Conservation (phyloP, 1,140 invertebrate genomes). For the Zophobas morio region DNA sequence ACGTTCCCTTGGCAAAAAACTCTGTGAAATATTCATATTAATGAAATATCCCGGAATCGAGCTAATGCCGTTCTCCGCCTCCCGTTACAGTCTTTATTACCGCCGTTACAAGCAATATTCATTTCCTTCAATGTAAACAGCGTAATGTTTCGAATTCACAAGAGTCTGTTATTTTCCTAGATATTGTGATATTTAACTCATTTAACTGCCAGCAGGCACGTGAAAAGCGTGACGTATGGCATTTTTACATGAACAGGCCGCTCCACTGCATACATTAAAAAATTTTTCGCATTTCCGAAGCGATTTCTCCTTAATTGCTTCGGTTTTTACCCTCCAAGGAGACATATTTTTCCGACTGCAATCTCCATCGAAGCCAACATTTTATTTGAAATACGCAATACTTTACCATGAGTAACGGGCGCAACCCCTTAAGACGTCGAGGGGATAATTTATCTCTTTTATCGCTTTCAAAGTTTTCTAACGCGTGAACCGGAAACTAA, state of each 20-base stretch:
- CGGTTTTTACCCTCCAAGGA: not conserved
- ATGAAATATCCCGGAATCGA: conserved; percentile 11
- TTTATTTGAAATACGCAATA: conserved; percentile 15
- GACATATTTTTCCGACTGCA: not conserved
- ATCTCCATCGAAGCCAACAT: conserved; percentile 6
- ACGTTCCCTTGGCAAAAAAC: too few relatives aligned
- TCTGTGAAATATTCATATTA: conserved; percentile 23
- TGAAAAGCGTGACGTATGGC: conserved; percentile 34
- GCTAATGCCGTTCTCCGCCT: conserved; percentile 2
- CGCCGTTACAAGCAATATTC: conserved; percentile 28
- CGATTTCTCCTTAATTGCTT: conserved; percentile 19
- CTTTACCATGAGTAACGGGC: conserved; percentile 15
- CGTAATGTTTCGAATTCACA: conserved; percentile 38
- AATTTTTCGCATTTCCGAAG: conserved; percentile 17
- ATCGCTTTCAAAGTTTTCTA: conserved; percentile 20
- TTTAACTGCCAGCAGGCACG: conserved; percentile 29
- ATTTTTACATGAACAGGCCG: conserved; percentile 27
- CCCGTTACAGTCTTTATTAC: conserved; percentile 23
- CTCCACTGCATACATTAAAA: conserved; percentile 13
- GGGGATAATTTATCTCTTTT: conserved; percentile 13
- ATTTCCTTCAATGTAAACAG: conserved; percentile 42
- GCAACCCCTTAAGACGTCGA: not conserved
- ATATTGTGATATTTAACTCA: conserved; percentile 38
- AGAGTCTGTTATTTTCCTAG: conserved; percentile 32
- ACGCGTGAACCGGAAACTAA: conserved; percentile 24